Conservation (phyloP, 2,113 vertebrate genomes). For the Ciconia maguari region DNA sequence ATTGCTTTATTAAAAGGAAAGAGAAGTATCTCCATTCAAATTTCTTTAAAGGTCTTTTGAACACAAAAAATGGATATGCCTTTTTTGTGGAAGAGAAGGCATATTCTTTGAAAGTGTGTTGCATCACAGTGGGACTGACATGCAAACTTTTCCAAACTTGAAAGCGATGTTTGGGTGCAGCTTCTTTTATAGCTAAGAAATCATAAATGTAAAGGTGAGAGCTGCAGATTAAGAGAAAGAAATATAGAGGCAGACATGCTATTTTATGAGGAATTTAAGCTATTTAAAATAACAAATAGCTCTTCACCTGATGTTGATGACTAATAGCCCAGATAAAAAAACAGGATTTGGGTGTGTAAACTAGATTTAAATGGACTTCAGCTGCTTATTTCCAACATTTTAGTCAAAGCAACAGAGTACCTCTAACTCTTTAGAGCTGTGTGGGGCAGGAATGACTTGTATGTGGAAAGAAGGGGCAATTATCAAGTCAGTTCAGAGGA, state of each 20-base stretch:
- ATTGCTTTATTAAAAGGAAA: not conserved
- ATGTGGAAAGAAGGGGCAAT: not conserved
- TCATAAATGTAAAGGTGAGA: not conserved
- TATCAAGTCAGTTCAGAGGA: not conserved
- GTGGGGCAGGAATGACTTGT: not conserved
- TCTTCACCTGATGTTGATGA: slow-evolving; percentile 24
- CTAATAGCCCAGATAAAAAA: slow-evolving; percentile 6
- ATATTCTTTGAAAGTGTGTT: not conserved
- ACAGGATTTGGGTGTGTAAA: not conserved
- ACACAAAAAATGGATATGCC: not conserved
- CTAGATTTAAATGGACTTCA: slow-evolving; percentile 9
- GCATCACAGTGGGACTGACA: not conserved
- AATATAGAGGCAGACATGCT: not conserved
- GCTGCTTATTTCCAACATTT: not conserved
- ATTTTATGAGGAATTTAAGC: not conserved
- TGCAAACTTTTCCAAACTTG: not conserved
- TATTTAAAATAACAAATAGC: slow-evolving; percentile 32
- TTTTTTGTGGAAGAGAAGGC: not conserved
- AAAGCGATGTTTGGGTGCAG: not conserved
- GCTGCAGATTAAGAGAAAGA: slow-evolving; percentile 7
- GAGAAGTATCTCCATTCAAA: not conserved
- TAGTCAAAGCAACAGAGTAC: not conserved
- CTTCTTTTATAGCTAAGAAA: slow-evolving; percentile 3
- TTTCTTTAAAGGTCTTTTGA: not conserved
- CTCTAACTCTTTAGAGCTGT: not conserved